A percentile compares a stretch with the other conserved stretches of the same genome.
Conservation (phyloP, 1,140 invertebrate species). For the Anoplolepis gracilipes region DNA sequence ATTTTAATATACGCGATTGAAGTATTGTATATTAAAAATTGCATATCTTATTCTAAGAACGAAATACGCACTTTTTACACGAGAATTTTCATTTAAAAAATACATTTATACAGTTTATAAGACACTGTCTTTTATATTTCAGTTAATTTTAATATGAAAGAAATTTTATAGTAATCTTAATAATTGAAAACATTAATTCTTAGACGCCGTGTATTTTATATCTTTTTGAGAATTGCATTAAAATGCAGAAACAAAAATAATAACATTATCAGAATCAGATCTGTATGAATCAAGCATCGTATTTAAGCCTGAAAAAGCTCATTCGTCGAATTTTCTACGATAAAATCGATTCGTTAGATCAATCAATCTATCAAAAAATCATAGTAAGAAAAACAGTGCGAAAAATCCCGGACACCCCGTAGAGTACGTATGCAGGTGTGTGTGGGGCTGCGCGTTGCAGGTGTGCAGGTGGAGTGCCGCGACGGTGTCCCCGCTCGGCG, state of each 20-base stretch:
- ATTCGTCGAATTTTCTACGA: neutral
- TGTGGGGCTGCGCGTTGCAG: conserved; percentile 17
- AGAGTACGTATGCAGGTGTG: neutral
- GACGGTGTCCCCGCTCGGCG: conserved; percentile 54
- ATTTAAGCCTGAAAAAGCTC: neutral
- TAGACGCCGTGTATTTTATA: neutral
- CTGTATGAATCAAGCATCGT: neutral
- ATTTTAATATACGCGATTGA: neutral
- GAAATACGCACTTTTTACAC: too few relatives aligned
- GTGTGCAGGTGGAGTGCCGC: conserved; percentile 49
- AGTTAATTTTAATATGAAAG: neutral
- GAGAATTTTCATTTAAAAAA: neutral
- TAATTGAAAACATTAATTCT: neutral
- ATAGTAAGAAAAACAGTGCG: neutral
- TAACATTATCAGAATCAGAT: neutral
- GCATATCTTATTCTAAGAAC: neutral
- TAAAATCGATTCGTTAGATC: neutral
- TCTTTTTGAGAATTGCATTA: neutral
- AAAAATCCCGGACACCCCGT: conserved; percentile 41
- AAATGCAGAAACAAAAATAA: neutral
- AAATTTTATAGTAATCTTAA: neutral
- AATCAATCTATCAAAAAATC: neutral
- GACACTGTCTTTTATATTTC: neutral
- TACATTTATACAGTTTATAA: neutral
- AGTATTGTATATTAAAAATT: neutral